Evolutionary conservation across 2,113 vertebrate genomes (phyloP).

Genomic region (Notiomystis cincta): DNA sequence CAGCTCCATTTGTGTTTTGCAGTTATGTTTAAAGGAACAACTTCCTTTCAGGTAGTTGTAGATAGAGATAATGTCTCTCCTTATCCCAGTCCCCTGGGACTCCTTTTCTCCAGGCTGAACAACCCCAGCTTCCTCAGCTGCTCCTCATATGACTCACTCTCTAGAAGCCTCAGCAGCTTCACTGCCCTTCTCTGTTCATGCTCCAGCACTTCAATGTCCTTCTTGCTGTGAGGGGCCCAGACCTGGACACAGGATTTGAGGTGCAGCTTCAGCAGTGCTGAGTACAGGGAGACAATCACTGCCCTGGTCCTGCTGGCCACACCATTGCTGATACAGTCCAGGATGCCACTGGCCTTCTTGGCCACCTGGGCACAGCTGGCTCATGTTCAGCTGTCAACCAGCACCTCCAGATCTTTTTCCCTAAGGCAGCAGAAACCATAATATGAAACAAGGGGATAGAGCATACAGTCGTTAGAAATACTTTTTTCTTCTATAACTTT

Average conservation of each 20-base stretch:
- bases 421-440: rapidly evolving
- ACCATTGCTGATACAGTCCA: rapidly evolving
- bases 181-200: rapidly evolving
- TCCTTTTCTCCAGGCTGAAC: not conserved
- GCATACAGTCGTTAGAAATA: not conserved
- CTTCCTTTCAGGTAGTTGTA: not conserved
- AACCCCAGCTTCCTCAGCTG: not conserved
- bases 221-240: not conserved
- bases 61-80: rapidly evolving
- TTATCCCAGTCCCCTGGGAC: not conserved
- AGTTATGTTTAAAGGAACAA: not conserved
- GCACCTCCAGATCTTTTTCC: rapidly evolving
- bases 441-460: not conserved
- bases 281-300: rapidly evolving
- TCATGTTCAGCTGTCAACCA: rapidly evolving
- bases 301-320: not conserved
- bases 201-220: not conserved
- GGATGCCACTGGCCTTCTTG: not conserved
- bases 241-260: rapidly evolving
- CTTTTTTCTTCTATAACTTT: not conserved
- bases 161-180: not conserved
- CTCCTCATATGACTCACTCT: not conserved
- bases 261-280: rapidly evolving
- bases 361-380: not conserved
- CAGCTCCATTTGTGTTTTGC: not conserved